phyloP scores from a whole-genome alignment of 2,888 invertebrate genomes.

The Villa cingulata region DNA sequence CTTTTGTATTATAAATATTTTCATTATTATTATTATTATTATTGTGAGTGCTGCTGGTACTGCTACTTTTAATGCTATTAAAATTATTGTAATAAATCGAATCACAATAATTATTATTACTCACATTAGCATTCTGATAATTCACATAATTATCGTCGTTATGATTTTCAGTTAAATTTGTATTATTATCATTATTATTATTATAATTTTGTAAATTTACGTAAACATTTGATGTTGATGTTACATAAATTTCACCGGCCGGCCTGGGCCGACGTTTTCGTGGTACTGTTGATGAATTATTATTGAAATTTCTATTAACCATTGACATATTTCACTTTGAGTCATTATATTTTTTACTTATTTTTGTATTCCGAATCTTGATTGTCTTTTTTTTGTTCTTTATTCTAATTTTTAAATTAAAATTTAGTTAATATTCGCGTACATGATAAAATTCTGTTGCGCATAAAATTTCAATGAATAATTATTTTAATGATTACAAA shows the following conservation, averaged over 20 bases:
- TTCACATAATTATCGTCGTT: constrained; percentile 20
- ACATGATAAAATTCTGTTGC: too few species aligned
- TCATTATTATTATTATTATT: constrained; percentile 15
- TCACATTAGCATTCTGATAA: constrained; percentile 25
- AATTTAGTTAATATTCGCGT: too few species aligned
- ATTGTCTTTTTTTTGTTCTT: too few species aligned
- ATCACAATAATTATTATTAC: background rate
- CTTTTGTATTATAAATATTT: constrained; percentile 15
- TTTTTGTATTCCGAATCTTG: too few species aligned
- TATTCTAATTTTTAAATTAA: too few species aligned
- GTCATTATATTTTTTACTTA: too few species aligned
- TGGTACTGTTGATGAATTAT: constrained; percentile 24
- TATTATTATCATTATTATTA: constrained; percentile 15
- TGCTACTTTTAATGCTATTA: too few species aligned
- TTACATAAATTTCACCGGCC: constrained; percentile 32
- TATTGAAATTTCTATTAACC: constrained; percentile 8
- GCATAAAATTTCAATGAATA: too few species aligned
- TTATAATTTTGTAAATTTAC: constrained; percentile 18
- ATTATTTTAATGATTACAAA: too few species aligned
- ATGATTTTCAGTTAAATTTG: constrained; percentile 19
- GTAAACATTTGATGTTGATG: constrained; percentile 28
- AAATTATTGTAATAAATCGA: too few species aligned
- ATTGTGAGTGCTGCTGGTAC: too few species aligned
- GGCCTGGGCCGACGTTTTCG: constrained; percentile 32
- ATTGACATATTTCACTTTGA: background rate